Percentiles rank a stretch among this genome's conserved stretches.
These are phyloP conservation scores for Rotaria magnacalcarata DNA, from an alignment of 2,888 invertebrate species.

Conservation along the genomic window DNA sequence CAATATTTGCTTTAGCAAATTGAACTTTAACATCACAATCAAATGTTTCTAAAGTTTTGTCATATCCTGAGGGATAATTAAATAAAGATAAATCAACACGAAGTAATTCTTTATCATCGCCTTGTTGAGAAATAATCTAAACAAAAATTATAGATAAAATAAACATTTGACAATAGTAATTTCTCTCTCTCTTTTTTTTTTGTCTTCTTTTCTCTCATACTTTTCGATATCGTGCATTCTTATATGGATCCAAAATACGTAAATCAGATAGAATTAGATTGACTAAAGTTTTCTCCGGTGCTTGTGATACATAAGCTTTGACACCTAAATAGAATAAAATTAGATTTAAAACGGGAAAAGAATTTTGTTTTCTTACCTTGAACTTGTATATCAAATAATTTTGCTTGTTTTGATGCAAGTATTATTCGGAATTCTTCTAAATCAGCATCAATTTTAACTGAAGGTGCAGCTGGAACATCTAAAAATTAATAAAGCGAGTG, in stretches of 20 bases:
- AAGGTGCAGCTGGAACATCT: conserved; percentile 45
- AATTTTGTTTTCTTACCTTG: conserved; percentile 52
- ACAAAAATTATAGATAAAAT: conserved; percentile 50
- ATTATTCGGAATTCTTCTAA: conserved; percentile 63
- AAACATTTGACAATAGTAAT: too few relatives aligned
- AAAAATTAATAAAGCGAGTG: not conserved
- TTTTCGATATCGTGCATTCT: conserved; percentile 70
- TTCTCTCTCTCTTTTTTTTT: too few relatives aligned
- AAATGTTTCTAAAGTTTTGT: conserved; percentile 58
- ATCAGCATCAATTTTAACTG: conserved; percentile 70
- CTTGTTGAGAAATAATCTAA: conserved; percentile 71
- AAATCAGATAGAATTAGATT: conserved; percentile 72
- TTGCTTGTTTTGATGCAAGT: conserved; percentile 69
- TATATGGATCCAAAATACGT: conserved; percentile 73
- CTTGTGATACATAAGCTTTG: conserved; percentile 70
- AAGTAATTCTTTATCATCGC: conserved; percentile 65
- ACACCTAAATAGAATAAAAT: conserved; percentile 64
- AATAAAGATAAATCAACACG: conserved; percentile 72
- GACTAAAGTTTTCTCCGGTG: conserved; percentile 73
- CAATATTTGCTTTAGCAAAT: conserved; percentile 77
- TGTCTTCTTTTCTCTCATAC: conserved; percentile 59
- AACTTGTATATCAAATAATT: conserved; percentile 69
- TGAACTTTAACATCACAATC: conserved; percentile 76
- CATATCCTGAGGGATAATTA: conserved; percentile 63
- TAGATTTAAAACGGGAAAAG: not conserved